Base-by-base conservation (phyloP, 2,797 vertebrate species). In the Enteromius treurensis region DNA sequence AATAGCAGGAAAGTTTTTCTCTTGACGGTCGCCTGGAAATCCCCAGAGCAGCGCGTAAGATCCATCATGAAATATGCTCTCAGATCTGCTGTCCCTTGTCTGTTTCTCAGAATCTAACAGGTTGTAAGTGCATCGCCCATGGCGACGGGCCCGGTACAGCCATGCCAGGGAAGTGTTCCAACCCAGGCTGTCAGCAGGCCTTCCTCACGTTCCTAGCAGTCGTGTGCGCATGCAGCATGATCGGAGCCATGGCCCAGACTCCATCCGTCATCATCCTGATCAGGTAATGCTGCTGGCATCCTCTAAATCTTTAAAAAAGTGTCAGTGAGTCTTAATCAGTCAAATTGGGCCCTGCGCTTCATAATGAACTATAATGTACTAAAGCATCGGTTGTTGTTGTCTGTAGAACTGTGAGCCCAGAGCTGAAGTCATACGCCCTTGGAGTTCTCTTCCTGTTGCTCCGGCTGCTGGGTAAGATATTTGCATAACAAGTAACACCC, bases 241-340 rank as follows among this genome's bases (percentile, higher is more conserved):
- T 99, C 0, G 98, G 98, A 81, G 97, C 98, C 87, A 99, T 99
- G 97, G 98, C 97, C 0, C 98, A 99, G 94, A 99, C 98, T 0
- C 98, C 98, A 0, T 99, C 98, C 0, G 97, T 99, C 88, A 99
- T 99, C 92, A 98, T 99, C 85, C 95, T 99, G 14, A 99, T 99
- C 96, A 97, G 98, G 98, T 98, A 87, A 87, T 55, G 14, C 42
- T 37, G 64, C 45, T 58, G 40, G 14, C 64, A 55, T 51, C 2
- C 2, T 49, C 32, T 47, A n/a, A 32, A 47, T 15, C 45, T n/a
- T 45, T 13, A 2, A 11, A 69, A 45, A 70, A 23, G 2, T 51
- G 23, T 64, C 60, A 2, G 21, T 45, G 23, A 9, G 26, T 51
- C 14, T 82, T 65, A 45, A 70, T 80, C 6, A 0, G 10, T 60